Evolutionary conservation across 1,140 invertebrate species (phyloP).

Genomic region (Pseudomyrmex dendroicus): DNA sequence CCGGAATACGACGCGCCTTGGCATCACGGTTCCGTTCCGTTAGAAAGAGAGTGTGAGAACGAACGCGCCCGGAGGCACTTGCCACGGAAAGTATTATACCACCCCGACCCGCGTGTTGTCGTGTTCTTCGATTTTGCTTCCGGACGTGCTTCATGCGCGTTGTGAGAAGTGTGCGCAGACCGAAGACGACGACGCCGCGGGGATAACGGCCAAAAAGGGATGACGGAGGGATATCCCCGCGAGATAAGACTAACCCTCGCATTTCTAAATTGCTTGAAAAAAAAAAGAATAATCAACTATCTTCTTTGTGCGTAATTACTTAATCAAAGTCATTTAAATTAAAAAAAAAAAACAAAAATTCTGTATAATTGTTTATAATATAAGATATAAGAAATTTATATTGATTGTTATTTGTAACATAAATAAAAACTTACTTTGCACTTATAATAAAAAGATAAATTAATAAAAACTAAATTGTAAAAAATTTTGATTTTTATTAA

Average conservation of each 20-base stretch:
- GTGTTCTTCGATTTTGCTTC: constrained; percentile 61
- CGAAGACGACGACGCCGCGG: neutral
- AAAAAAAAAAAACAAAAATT: too few relatives aligned
- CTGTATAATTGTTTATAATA: too few relatives aligned
- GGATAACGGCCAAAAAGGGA: constrained; percentile 33
- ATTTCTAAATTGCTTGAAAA: neutral
- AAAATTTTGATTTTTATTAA: too few relatives aligned
- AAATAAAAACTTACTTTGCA: too few relatives aligned
- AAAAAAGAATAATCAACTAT: neutral
- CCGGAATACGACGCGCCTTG: constrained; percentile 36
- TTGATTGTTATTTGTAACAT: too few relatives aligned
- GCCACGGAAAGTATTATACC: constrained; percentile 37
- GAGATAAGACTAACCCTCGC: constrained; percentile 12
- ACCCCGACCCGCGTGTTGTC: constrained; percentile 31
- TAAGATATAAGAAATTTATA: too few relatives aligned
- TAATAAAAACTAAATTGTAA: too few relatives aligned
- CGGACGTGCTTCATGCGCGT: constrained; percentile 1
- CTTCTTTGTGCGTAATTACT: neutral
- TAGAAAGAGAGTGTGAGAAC: constrained; percentile 55
- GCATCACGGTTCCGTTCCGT: constrained; percentile 45
- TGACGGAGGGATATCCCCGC: neutral
- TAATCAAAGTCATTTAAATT: too few relatives aligned
- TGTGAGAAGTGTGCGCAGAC: neutral
- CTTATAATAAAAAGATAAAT: too few relatives aligned
- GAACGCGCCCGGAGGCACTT: constrained; percentile 30